Base-by-base conservation (phyloP, 2,113 vertebrate species). In the Mustela lutreola region DNA sequence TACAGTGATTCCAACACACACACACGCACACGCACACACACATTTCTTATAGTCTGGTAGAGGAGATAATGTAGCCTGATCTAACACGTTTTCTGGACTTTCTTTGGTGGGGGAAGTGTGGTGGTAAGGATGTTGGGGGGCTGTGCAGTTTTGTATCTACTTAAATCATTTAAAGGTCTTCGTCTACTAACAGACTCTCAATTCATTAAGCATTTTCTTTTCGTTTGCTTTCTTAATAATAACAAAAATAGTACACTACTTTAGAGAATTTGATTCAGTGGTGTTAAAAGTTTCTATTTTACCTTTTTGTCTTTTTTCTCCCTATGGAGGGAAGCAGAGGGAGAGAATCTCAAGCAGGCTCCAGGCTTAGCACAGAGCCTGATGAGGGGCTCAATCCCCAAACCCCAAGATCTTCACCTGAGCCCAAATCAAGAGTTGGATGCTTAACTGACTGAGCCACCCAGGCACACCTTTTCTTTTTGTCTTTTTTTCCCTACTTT, bases 201-300 rank as follows among this genome's bases (percentile, higher is more conserved):
- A 31, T 78, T 48, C 28, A 11, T 67, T 11, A 48, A 89, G 71
- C 42, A 45, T n/a, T 36, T 83, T 15, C 8, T 24, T 75, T 73
- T 56, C n/a, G 11, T 84, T 84, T 84, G 60, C 78, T 96, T 92
- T 58, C 53, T 93, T 84, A 84, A 56, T 48, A 28, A 84, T 81
- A 63, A 65, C n/a, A 76, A 65, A 67, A 83, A 31, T 62, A 75
- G 28, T 71, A 79, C 26, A 65, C 79, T 36, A 65, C 62, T 60
- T 91, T 36, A 73, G 76, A 92, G 42, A 39, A 78, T 63, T 81
- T 84, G 88, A 39, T 5, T 92, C 31, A 3, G 18, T 75, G 65
- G 19, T 22, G 22, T 65, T 60, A 48, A 48, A 50, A 39, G 26
- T 4, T 22, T 84, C 28, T 70, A 10, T 62, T 50, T 93, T 84